Evolutionary conservation across 2,888 invertebrate genomes (phyloP).

Genomic region (Spodoptera littoralis): DNA sequence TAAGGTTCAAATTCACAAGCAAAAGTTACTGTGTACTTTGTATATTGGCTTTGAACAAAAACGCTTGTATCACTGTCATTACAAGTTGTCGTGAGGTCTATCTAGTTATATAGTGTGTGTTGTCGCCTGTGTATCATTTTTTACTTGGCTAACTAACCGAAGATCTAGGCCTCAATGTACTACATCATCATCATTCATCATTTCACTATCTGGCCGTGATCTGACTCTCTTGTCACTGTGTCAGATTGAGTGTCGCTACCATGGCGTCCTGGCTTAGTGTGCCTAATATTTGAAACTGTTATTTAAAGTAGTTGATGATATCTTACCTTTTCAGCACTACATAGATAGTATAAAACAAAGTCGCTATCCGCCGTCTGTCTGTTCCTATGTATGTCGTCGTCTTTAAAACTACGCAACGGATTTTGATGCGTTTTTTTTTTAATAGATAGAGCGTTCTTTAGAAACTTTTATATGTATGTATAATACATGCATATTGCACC

Average conservation of each 20-base stretch:
- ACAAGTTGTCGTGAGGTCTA: conserved; percentile 27
- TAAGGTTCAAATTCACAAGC: conserved; percentile 12
- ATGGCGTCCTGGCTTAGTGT: not conserved
- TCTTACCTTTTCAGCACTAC: not conserved
- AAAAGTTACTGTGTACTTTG: not conserved
- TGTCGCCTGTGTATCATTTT: conserved; percentile 18
- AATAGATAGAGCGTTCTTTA: too few relatives aligned
- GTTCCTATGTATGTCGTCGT: too few relatives aligned
- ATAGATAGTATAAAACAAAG: too few relatives aligned
- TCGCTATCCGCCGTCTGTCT: too few relatives aligned
- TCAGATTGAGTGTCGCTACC: conserved; percentile 7
- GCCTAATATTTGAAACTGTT: not conserved
- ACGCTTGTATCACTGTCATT: conserved; percentile 13
- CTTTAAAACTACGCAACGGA: too few relatives aligned
- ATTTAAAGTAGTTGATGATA: not conserved
- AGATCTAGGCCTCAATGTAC: conserved; percentile 19
- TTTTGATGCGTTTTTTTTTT: too few relatives aligned
- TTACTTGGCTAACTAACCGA: conserved; percentile 22
- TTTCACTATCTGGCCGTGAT: conserved; percentile 18
- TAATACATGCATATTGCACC: too few relatives aligned
- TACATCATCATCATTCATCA: conserved; percentile 28
- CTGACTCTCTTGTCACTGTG: conserved; percentile 12
- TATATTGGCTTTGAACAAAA: conserved; percentile 28
- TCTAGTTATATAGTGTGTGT: conserved; percentile 18
- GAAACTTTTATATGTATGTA: too few relatives aligned